Evolutionary conservation across 2,888 invertebrate species (phyloP).

Genomic region (Drosophila birchii): DNA sequence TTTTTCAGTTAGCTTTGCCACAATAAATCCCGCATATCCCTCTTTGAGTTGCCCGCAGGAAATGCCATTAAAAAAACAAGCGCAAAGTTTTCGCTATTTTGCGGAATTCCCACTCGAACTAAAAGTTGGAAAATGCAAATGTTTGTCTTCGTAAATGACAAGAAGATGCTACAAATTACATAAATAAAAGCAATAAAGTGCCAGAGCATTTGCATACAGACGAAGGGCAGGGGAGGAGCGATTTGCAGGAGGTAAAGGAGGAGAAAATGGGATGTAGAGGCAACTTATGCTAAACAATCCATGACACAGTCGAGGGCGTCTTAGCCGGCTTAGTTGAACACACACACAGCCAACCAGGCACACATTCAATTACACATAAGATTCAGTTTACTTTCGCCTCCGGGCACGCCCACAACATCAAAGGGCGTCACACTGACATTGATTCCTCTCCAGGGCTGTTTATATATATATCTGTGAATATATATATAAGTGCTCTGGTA

Average conservation of each 20-base stretch:
- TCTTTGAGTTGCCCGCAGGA: slow-evolving; percentile 1
- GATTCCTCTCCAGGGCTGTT: slow-evolving; percentile 30
- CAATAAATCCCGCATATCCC: slow-evolving; percentile 9
- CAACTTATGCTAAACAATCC: slow-evolving; percentile 47
- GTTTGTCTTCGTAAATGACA: slow-evolving; percentile 49
- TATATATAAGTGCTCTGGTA: slow-evolving; percentile 3
- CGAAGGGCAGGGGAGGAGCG: background rate
- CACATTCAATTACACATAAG: slow-evolving; percentile 70
- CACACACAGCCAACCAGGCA: slow-evolving; percentile 1
- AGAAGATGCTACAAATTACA: slow-evolving; percentile 56
- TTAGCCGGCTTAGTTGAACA: slow-evolving; percentile 32
- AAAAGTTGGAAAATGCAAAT: slow-evolving; percentile 34
- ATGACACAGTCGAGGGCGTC: slow-evolving; percentile 19
- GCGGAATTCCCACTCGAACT: slow-evolving; percentile 35
- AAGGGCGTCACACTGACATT: slow-evolving; percentile 44
- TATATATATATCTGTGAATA: background rate
- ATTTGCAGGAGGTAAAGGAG: background rate
- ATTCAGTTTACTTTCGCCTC: slow-evolving; percentile 42
- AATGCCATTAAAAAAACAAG: slow-evolving; percentile 29
- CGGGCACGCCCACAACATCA: slow-evolving; percentile 43
- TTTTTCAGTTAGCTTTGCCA: background rate
- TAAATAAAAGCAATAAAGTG: slow-evolving; percentile 68
- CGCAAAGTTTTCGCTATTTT: slow-evolving; percentile 28
- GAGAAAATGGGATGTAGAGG: slow-evolving; percentile 8
- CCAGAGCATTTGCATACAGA: slow-evolving; percentile 41